Evolutionary conservation across 1,140 invertebrate genomes (phyloP), one percentile per base, ranked within the genome.

Genomic region (Drosophila nasuta): DNA sequence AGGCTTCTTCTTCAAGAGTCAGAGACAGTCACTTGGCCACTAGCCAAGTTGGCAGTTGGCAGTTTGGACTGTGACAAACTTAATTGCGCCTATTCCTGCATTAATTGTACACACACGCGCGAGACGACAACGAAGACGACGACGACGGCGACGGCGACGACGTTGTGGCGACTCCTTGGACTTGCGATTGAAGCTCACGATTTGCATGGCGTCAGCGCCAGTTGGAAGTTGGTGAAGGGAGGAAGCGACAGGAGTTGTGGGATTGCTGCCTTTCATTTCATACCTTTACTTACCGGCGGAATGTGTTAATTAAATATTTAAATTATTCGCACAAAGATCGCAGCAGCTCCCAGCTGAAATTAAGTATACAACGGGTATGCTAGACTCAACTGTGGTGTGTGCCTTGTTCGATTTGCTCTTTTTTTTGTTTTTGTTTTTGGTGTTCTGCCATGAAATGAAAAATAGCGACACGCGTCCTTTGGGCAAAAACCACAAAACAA

Each of bases 271-370:
- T 8, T 38, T 38, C 38, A 54, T 51, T 54, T 62, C 46, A 69
- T 69, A 62, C 58, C 48, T 63, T 20, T 41, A 63, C 56, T 67
- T 52, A 59, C 56, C 75, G 70, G 43, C 71, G 85, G 85, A 89
- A 88, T 89, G 85, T 88, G 85, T 88, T 88, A 89, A 88, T 88
- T 88, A 88, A 88, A 89, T 88, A 83, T 85, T 88, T 85, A 89
- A 89, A 88, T 88, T 89, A 81, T 89, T 89, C 60, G 6, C 45
- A 28, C 30, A 52, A 74, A 43, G 74, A 54, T 73, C 75, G 59
- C 59, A 8, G 28, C 45, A 13, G 15, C 17, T 52, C 49, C 28
- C 49, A 30, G 49, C 25, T n/a, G 49, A 56, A 49, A 49, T n/a
- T 30, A 51, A 11, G n/a, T 33, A 28, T 52, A n/a, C 11, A 25